These are phyloP conservation scores for Trissolcus basalis DNA, from an alignment of 1,140 invertebrate genomes.

Conservation along the genomic window DNA sequence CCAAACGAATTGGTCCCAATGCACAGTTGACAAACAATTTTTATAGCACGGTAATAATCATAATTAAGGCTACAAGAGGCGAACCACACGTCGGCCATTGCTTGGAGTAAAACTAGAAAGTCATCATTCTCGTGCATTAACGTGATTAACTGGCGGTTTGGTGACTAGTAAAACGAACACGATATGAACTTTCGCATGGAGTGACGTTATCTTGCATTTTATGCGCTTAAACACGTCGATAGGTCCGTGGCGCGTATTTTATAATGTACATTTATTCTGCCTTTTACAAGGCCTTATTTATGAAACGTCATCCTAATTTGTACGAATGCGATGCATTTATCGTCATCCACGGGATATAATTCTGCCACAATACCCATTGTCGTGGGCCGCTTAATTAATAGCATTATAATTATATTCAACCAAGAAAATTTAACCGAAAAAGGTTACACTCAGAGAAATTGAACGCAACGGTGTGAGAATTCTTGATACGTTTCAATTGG, in stretches of 20 bases:
- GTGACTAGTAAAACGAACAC: slow-evolving; percentile 56
- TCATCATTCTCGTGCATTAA: slow-evolving; percentile 59
- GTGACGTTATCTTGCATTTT: slow-evolving; percentile 60
- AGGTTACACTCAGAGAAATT: background rate
- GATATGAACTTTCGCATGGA: slow-evolving; percentile 54
- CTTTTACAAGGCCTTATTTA: slow-evolving; percentile 57
- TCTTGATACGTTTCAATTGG: too few relatives aligned
- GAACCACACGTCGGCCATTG: slow-evolving; percentile 38
- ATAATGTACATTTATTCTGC: slow-evolving; percentile 58
- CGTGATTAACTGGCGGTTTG: slow-evolving; percentile 61
- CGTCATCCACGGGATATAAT: slow-evolving; percentile 45
- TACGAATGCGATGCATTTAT: slow-evolving; percentile 56
- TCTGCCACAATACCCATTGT: slow-evolving; percentile 48
- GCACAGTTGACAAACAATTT: slow-evolving; percentile 53
- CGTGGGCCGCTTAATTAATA: slow-evolving; percentile 32
- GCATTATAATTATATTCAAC: slow-evolving; percentile 39
- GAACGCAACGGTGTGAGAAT: too few relatives aligned
- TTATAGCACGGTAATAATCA: slow-evolving; percentile 51
- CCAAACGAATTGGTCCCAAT: slow-evolving; percentile 29
- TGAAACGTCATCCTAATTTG: slow-evolving; percentile 60
- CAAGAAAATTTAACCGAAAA: background rate
- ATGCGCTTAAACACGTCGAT: slow-evolving; percentile 59
- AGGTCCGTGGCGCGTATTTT: slow-evolving; percentile 57
- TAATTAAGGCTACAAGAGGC: slow-evolving; percentile 37
- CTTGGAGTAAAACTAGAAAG: slow-evolving; percentile 51